A percentile compares a stretch with the other conserved stretches of the same genome.
Conservation (phyloP, 2,797 vertebrate genomes). For the Gymnoscopelus braueri region DNA sequence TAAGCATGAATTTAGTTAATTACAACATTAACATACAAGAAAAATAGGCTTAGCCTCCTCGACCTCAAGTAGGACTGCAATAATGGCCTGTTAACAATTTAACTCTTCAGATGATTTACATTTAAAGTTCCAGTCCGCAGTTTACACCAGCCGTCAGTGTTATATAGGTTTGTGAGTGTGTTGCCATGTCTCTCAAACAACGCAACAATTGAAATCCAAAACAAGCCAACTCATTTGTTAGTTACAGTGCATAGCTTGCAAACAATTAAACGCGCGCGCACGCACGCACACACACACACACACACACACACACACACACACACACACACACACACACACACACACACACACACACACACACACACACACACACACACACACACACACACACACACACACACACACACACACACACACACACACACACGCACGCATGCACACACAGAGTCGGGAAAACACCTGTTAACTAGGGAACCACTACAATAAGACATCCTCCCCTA, state of each 20-base stretch:
- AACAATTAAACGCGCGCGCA: conserved; percentile 20
- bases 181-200: conserved; percentile 3
- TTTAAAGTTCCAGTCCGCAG: too few relatives aligned
- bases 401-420: conserved; percentile 16
- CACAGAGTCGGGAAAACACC: conserved; percentile 76
- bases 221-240: conserved; percentile 23
- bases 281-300: background rate
- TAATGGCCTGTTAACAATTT: too few relatives aligned
- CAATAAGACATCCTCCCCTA: conserved; percentile 71
- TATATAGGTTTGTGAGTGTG: background rate
- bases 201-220: conserved; percentile 46
- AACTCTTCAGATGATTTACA: too few relatives aligned
- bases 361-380: background rate
- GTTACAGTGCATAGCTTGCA: background rate
- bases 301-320: background rate
- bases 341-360: conserved; percentile 23
- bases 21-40: background rate
- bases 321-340: conserved; percentile 10
- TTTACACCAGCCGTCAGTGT: too few relatives aligned
- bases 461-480: conserved; percentile 78
- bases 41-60: background rate
- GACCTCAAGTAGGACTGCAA: background rate
- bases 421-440: background rate
- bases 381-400: conserved; percentile 12
- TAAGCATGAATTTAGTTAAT: conserved; percentile 33